These are phyloP conservation scores for Probaryconus sp. DNA, from an alignment of 1,140 invertebrate genomes.

Conservation along the genomic window DNA sequence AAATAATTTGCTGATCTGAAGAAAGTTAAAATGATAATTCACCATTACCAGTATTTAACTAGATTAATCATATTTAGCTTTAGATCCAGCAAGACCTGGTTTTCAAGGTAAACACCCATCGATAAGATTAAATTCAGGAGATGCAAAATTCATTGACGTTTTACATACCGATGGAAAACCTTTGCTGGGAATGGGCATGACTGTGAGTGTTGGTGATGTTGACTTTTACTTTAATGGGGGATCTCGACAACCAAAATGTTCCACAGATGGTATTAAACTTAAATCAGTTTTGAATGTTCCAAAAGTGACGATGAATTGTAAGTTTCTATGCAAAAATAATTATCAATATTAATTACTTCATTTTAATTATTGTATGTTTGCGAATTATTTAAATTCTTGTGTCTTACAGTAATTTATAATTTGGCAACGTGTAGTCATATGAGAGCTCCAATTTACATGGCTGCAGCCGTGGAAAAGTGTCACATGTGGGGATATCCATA, in stretches of 20 bases:
- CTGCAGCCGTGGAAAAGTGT: conserved; percentile 57
- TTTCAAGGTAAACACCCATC: conserved; percentile 72
- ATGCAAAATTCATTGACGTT: conserved; percentile 77
- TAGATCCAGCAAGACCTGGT: conserved; percentile 77
- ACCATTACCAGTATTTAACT: conserved; percentile 1
- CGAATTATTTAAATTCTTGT: no score
- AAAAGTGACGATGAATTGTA: conserved; percentile 56
- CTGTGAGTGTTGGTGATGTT: conserved; percentile 65
- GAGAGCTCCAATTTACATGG: conserved; percentile 61
- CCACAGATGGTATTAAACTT: conserved; percentile 44
- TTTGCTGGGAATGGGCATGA: conserved; percentile 73
- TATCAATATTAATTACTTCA: no score
- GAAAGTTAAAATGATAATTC: conserved; percentile 11
- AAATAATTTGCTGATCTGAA: conserved; percentile 8
- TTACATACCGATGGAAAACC: conserved; percentile 77
- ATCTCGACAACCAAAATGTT: conserved; percentile 66
- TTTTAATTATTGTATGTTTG: no score
- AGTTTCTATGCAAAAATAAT: conserved; percentile 11
- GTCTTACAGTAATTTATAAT: conserved; percentile 57
- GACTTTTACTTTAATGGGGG: conserved; percentile 73
- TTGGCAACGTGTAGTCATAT: conserved; percentile 60
- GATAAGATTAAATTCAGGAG: conserved; percentile 70
- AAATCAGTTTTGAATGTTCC: conserved; percentile 53
- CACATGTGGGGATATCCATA: conserved; percentile 61
- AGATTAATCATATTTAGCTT: conserved; percentile 60